Conservation (phyloP, 2,888 invertebrate species). For the Erynnis tages region DNA sequence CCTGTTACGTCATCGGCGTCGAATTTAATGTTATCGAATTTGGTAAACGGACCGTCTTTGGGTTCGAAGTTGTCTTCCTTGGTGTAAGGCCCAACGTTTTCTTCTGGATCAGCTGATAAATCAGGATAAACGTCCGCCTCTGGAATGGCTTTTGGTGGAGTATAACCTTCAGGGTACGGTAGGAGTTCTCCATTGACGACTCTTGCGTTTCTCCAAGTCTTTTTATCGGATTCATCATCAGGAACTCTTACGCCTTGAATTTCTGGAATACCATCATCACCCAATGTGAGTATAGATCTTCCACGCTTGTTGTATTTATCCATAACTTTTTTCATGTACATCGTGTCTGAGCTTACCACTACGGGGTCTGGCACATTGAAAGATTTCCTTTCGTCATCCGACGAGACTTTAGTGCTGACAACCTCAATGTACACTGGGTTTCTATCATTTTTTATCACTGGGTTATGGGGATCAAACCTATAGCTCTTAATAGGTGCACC, state of each 20-base stretch:
- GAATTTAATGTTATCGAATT: conserved; percentile 80
- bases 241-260: conserved; percentile 92
- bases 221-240: conserved; percentile 90
- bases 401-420: conserved; percentile 71
- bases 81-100: conserved; percentile 81
- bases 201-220: conserved; percentile 93
- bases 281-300: conserved; percentile 84
- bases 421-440: conserved; percentile 80
- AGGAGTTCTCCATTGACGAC: conserved; percentile 92
- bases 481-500: conserved; percentile 69
- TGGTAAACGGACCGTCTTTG: conserved; percentile 82
- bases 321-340: conserved; percentile 78
- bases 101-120: conserved; percentile 49
- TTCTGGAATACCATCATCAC: conserved; percentile 88
- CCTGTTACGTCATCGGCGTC: conserved; percentile 52
- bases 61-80: conserved; percentile 83
- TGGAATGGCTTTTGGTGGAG: conserved; percentile 83
- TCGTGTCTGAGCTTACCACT: conserved; percentile 84
- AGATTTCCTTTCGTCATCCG: conserved; percentile 64
- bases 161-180: conserved; percentile 87
- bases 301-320: conserved; percentile 82
- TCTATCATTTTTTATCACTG: conserved; percentile 77
- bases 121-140: conserved; percentile 79
- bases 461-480: conserved; percentile 74
- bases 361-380: conserved; percentile 85